A percentile compares a stretch with the other conserved stretches of the same genome.
Evolutionary conservation across 1,140 invertebrate species (phyloP).

Genomic region (Odontomachus brunneus): DNA sequence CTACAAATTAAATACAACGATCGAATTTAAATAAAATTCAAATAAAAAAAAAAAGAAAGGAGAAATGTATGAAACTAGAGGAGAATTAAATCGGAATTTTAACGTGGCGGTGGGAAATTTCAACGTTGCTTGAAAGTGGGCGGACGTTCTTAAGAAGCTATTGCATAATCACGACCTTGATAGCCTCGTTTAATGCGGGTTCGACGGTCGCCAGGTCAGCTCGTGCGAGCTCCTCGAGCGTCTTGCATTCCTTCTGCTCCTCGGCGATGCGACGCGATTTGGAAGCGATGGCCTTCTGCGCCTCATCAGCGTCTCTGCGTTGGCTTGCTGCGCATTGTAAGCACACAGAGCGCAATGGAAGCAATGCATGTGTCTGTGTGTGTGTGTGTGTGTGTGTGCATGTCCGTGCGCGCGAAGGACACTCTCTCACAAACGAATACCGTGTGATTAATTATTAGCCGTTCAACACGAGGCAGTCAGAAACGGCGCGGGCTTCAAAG

Average conservation of each 20-base stretch:
- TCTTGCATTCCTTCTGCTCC: slow-evolving; percentile 92
- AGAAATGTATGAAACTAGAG: not conserved
- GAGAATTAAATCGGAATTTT: no score
- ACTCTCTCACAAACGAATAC: slow-evolving; percentile 12
- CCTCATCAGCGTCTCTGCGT: slow-evolving; percentile 91
- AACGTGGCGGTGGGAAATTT: slow-evolving; percentile 21
- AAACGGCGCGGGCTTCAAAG: slow-evolving; percentile 33
- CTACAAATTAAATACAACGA: not conserved
- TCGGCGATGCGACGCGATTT: slow-evolving; percentile 90
- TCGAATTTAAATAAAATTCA: slow-evolving; percentile 30
- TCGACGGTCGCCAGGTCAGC: slow-evolving; percentile 93
- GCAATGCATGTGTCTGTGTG: not conserved
- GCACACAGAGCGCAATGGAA: not conserved
- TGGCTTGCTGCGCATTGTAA: slow-evolving; percentile 86
- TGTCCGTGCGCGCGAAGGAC: no score
- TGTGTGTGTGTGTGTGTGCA: no score
- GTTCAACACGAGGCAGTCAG: slow-evolving; percentile 17
- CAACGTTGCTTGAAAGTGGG: not conserved
- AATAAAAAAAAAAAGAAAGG: no score
- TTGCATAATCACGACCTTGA: slow-evolving; percentile 86
- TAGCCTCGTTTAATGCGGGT: slow-evolving; percentile 93
- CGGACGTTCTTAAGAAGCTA: not conserved
- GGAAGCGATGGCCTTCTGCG: slow-evolving; percentile 88
- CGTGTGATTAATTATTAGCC: slow-evolving; percentile 55
- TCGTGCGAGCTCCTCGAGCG: slow-evolving; percentile 91